Evolutionary conservation across 2,888 invertebrate species (phyloP).

Genomic region (Trachelus stipa): DNA sequence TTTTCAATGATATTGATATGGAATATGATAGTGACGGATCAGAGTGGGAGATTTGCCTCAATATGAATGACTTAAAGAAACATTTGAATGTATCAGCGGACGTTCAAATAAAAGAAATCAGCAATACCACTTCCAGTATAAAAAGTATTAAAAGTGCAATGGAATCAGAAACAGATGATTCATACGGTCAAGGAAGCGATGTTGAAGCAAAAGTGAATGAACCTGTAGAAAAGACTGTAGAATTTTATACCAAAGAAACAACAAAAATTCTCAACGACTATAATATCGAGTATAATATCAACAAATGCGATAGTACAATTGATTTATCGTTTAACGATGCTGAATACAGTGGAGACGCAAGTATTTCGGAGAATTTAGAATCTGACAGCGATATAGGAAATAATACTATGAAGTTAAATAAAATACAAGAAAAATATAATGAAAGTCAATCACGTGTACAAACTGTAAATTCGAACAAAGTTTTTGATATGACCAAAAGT

Average conservation of each 20-base stretch:
- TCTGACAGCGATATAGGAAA: not conserved
- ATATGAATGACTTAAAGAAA: not conserved
- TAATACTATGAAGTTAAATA: not conserved
- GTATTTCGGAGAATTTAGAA: not conserved
- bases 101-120: not conserved
- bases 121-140: not conserved
- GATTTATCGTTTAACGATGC: not conserved
- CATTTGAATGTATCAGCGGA: not conserved
- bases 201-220: not conserved
- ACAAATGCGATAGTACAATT: not conserved
- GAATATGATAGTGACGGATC: slow-evolving; percentile 22
- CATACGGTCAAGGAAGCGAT: slow-evolving; percentile 14
- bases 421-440: not conserved
- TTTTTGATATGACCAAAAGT: not conserved
- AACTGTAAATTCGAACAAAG: not conserved
- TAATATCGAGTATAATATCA: not conserved
- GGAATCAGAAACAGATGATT: slow-evolving; percentile 9
- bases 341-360: not conserved
- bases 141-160: not conserved
- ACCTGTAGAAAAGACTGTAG: not conserved
- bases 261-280: not conserved
- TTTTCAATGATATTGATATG: slow-evolving; percentile 35
- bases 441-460: not conserved
- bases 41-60: slow-evolving; percentile 27
- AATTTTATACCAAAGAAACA: not conserved